Evolutionary conservation across 1,140 invertebrate species (phyloP), one percentile per base, ranked within the genome.

Genomic region (Bombus pascuorum): DNA sequence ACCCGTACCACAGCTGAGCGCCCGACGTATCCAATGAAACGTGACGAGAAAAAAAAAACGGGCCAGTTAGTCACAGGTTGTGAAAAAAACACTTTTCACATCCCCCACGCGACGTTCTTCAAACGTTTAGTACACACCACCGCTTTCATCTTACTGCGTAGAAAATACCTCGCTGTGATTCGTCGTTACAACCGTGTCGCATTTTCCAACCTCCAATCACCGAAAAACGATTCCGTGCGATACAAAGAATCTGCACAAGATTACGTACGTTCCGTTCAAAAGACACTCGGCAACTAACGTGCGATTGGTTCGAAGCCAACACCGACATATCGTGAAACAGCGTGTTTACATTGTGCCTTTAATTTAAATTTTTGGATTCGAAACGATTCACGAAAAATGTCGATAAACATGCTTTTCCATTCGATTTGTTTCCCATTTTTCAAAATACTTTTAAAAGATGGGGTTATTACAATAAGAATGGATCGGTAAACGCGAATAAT

Each of bases 11-110:
- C 84, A 88, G 86, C 86, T 88, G 86, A 86, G 73, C 42, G 47
- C 37, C 37, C 66, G 57, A 81, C 79, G 59, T 79, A 73, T 73
- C 66, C 73, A 77, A 62, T 66, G 6, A 80, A 44, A 80, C 44
- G 81, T 42, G 57, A 39, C 22, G 9, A 68, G 68, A 65, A 75
- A 70, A 77, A 37, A 68, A 59, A 73, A 57, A 71, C 83, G 62
- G 76, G 13, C 73, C 62, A 76, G 76, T 75, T 80, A 87, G 65
- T 85, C 76, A 71, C 77, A 81, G 70, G 62, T 75, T 76, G 71
- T 70, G 77, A 85, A 81, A 81, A 86, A 87, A 76, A 47, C 73
- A 79, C 84, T 87, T 85, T 77, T 76, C 39, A 72, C 73, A 86
- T 83, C 66, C 39, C 62, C 68, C 37, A 34, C 32, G 25, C 79